phyloP scores from a whole-genome alignment of 1,140 invertebrate genomes.

The Maniola jurtina region DNA sequence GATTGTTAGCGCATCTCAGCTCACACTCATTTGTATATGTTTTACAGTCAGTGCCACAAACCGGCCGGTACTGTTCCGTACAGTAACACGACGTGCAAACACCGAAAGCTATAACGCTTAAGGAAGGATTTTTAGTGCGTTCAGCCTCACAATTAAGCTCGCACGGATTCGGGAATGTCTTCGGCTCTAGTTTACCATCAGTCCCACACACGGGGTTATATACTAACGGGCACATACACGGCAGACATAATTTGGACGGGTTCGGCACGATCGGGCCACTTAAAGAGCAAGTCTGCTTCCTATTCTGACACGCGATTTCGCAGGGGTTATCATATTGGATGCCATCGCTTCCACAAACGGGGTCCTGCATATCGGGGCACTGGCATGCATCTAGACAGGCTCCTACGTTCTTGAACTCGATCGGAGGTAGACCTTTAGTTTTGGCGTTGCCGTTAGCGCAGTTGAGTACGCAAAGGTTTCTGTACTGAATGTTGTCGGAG shows the following conservation, averaged over 20 bases:
- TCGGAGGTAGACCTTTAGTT: constrained; percentile 11
- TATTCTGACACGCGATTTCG: constrained; percentile 32
- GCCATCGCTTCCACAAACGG: constrained; percentile 38
- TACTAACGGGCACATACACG: constrained; percentile 46
- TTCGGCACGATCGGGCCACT: constrained; percentile 16
- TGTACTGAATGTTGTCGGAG: constrained; percentile 39
- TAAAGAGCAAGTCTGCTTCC: constrained; percentile 22
- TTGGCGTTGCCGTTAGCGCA: constrained; percentile 21
- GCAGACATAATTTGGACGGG: constrained; percentile 20
- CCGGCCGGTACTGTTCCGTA: constrained; percentile 80
- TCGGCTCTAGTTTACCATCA: constrained; percentile 36
- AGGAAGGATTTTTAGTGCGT: constrained; percentile 19
- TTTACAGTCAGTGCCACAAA: constrained; percentile 79
- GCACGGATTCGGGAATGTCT: constrained; percentile 22
- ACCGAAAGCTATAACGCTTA: constrained; percentile 24
- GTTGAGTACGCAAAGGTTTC: constrained; percentile 40
- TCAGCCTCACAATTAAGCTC: constrained; percentile 39
- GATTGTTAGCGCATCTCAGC: constrained; percentile 28
- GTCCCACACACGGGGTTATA: constrained; percentile 83
- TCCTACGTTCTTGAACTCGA: constrained; percentile 38
- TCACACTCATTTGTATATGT: constrained; percentile 36
- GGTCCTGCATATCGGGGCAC: constrained; percentile 35
- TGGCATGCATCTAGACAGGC: constrained; percentile 34
- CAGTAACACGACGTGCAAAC: constrained; percentile 37
- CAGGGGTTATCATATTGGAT: constrained; percentile 35